phyloP scores from a whole-genome alignment of 2,797 vertebrate species.

The Enteromius viviparus region DNA sequence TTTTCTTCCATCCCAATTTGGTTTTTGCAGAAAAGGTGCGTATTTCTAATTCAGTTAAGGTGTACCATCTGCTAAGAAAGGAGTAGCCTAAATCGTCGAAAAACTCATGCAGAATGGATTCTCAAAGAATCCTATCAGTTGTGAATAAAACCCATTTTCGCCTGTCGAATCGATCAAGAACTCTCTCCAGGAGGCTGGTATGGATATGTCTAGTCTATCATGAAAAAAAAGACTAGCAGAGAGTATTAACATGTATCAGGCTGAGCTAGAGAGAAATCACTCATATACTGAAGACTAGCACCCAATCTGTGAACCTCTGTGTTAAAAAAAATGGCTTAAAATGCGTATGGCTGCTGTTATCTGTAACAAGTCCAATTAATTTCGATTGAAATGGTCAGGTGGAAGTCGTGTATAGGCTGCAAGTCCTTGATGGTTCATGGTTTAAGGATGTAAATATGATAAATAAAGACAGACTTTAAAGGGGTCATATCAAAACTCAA shows the following conservation, averaged over 20 bases:
- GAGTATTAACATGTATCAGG: background rate
- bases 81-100: background rate
- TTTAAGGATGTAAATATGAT: slow-evolving; percentile 16
- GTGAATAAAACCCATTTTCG: slow-evolving; percentile 35
- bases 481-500: slow-evolving; percentile 3
- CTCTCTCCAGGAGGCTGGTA: slow-evolving; percentile 4
- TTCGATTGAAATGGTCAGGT: background rate
- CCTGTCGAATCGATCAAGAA: slow-evolving; percentile 14
- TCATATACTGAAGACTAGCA: background rate
- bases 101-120: background rate
- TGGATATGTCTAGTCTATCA: slow-evolving; percentile 7
- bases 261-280: background rate
- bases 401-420: background rate
- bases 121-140: background rate
- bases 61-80: background rate
- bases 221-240: slow-evolving; percentile 2
- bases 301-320: background rate
- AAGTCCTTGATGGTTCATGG: background rate
- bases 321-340: background rate
- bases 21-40: background rate
- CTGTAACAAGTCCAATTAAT: background rate
- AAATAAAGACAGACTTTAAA: slow-evolving; percentile 21
- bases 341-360: background rate
- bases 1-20: background rate
- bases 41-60: background rate